Evolutionary conservation across 2,797 vertebrate genomes (phyloP), one percentile per base, ranked within the genome.

Genomic region (Heteromormyrus szaboi): DNA sequence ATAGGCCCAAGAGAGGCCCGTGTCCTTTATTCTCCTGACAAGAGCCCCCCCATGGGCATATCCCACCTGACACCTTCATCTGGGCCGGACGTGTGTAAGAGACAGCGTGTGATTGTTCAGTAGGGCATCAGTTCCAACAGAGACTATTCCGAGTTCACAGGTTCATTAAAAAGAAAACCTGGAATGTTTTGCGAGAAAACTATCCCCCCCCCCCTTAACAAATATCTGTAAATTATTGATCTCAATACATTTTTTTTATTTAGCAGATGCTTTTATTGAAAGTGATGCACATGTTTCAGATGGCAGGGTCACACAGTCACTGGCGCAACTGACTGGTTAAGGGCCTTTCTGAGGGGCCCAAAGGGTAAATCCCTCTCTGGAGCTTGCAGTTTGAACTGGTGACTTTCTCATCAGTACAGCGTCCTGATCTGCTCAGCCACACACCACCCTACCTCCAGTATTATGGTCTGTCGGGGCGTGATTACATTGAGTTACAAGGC

Each of bases 21-120:
- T 87, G 56, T 87, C 19, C 81, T 84, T 87, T 87, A 8, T 33
- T 87, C 5, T 62, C 53, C 51, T 41, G 85, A 56, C 51, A 56
- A 9, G 85, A 54, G 25, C 85, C 29, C 65, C 12, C 12, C n/a
- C 9, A 8, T 87, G 54, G 33, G 29, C 41, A 87, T n/a, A 46
- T 48, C 17, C 37, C 37, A 22, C 37, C 37, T 44, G 56, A 59
- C 56, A 65, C 86, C 37, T 87, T 87, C 37, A 25, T 33, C 25
- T 79, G 46, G 48, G 37, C 33, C 19, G 51, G 37, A 68, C 33
- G 29, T n/a, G 22, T 79, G 48, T 48, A 54, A 9, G 86, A 22
- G 50, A 25, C 17, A 22, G 46, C 19, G 17, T 33, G n/a, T 59
- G 44, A 76, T 56, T 25, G 44, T 84, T 81, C 19, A 44, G 76